Conservation (phyloP, 2,888 invertebrate species). For the Epirrhoe tristata region DNA sequence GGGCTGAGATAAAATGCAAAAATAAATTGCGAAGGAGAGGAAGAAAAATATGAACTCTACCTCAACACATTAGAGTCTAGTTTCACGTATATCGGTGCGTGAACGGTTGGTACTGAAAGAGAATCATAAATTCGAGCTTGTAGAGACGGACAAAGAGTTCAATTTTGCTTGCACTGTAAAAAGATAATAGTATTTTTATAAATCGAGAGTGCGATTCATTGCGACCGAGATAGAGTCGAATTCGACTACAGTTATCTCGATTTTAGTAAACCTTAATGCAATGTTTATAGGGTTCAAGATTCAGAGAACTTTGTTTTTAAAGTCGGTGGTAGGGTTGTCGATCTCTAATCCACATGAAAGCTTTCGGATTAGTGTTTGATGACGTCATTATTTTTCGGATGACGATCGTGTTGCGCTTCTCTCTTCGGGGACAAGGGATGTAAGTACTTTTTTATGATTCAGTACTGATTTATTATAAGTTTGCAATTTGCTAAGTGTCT, state of each 20-base stretch:
- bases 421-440: conserved; percentile 63
- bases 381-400: conserved; percentile 84
- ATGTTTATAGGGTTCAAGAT: conserved; percentile 51
- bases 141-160: conserved; percentile 33
- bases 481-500: conserved; percentile 57
- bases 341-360: conserved; percentile 83
- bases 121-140: conserved; percentile 27
- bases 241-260: conserved; percentile 19
- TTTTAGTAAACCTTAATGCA: conserved; percentile 20
- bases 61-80: background rate
- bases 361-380: conserved; percentile 85
- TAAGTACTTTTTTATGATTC: conserved; percentile 56
- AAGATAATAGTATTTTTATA: conserved; percentile 61
- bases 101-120: background rate
- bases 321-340: conserved; percentile 46
- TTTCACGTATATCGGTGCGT: conserved; percentile 14
- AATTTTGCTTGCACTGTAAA: conserved; percentile 45
- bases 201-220: conserved; percentile 51
- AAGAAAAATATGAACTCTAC: conserved; percentile 47
- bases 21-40: conserved; percentile 10
- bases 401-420: conserved; percentile 81
- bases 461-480: conserved; percentile 72
- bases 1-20: background rate
- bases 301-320: conserved; percentile 1
- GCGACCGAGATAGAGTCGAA: too few species aligned